Base-by-base conservation (phyloP, 1,140 invertebrate species). In the Tachypleus tridentatus region DNA sequence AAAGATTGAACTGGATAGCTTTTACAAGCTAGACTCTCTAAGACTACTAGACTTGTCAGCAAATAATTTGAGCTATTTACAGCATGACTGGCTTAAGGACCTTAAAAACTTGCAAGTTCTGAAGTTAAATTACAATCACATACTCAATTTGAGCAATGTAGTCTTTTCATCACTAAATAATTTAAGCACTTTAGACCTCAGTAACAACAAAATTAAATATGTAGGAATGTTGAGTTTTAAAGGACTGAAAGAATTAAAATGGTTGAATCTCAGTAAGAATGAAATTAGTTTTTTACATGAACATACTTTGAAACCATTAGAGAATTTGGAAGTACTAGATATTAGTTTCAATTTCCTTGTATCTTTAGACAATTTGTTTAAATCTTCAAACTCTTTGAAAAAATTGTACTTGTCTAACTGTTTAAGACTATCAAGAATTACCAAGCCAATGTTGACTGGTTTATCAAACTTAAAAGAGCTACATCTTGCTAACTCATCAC, bases 281-380 rank as follows among this genome's bases (percentile, higher is more conserved):
- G 80, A 81, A 0, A 80, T 88, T 53, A 77, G 78, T 50, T 70
- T 87, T 54, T 74, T 73, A 57, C 74, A 78, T 10, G 80, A 82
- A 60, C 77, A 76, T 4, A 80, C 83, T 69, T 77, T 86, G 51
- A 75, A 78, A 64, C 83, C 83, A 51, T 76, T 87, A 60, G 73
- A 75, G 7, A 78, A 81, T 64, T 73, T 91, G 62, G 76, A 82
- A 72, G 77, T 72, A 59, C 76, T 96, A 58, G 85, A 91, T 74
- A 75, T 96, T 51, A 85, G 84, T 54, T 78, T 83, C 54, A 93
- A 92, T 77, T 78, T 82, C 48, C 73, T 93, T 50, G 7, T 4
- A 3, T 63, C n/a, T 9, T 8, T 69, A 51, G 64, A 69, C 29
- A 60, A 57, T n/a, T 51, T 65, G 11, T 66, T 69, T 49, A 50